Evolutionary conservation across 2,113 vertebrate species (phyloP).

Genomic region (Greenwoodochromis staneri): DNA sequence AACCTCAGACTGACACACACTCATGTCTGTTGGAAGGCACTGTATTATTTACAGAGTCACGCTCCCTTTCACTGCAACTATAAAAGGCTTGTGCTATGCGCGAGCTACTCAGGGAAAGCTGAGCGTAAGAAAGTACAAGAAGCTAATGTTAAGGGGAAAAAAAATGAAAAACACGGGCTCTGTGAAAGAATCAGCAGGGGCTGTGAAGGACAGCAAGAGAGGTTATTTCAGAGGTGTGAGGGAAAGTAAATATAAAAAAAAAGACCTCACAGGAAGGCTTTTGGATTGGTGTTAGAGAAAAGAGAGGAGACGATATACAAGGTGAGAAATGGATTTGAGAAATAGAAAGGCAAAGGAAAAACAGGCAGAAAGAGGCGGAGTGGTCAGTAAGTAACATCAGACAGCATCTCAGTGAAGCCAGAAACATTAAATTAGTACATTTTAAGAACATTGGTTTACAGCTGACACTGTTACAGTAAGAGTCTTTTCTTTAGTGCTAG

Average conservation of each 20-base stretch:
- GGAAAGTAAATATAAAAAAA: not conserved
- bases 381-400: not conserved
- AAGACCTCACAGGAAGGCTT: not conserved
- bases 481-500: not conserved
- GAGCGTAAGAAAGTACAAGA: not conserved
- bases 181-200: not conserved
- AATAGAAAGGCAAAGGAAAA: not conserved
- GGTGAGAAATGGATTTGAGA: constrained; percentile 23
- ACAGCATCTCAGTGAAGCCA: not conserved
- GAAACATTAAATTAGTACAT: not conserved
- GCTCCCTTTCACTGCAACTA: constrained; percentile 23
- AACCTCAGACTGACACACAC: not conserved
- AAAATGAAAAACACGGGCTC: not conserved
- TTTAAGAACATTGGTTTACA: not conserved
- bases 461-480: not conserved
- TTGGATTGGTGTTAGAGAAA: not conserved
- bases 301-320: not conserved
- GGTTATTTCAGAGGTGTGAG: not conserved
- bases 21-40: not conserved
- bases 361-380: not conserved
- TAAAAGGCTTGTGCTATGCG: constrained; percentile 37
- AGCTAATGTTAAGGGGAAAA: not conserved
- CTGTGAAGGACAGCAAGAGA: not conserved
- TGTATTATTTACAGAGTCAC: constrained; percentile 61
- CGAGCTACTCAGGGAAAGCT: not conserved